Evolutionary conservation across 2,113 vertebrate genomes (phyloP), one percentile per base, ranked within the genome.

Genomic region (Misgurnus mizolepis): DNA sequence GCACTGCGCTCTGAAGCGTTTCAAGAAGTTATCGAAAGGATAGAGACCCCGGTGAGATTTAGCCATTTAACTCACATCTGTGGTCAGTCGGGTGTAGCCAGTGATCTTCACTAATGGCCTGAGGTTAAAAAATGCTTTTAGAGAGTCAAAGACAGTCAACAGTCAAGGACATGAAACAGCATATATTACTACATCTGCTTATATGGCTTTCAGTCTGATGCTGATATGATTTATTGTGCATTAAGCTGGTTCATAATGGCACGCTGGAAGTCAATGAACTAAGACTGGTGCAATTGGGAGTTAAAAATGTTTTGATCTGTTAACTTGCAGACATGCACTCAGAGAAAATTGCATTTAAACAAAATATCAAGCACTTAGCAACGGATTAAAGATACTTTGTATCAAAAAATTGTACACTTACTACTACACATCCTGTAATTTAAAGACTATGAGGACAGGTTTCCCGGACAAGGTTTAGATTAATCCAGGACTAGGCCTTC

Each of bases 21-120:
- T 80, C 67, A 69, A 88, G 82, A 85, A 86, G 85, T 88, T 91
- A 89, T 82, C 84, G 87, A 85, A 81, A 84, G 80, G 85, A 83
- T 78, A 53, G 82, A 74, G 76, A 73, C 76, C 89, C 85, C 71
- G 76, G 85, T 73, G 83, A 71, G 86, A 76, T 34, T 34, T 34
- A 41, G 50, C 81, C 86, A 83, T 89, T 88, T 89, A 75, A 84
- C 87, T 82, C 84, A 49, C 71, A 50, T 87, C 84, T 82, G 80
- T 65, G 67, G 85, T 82, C 73, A 49, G 85, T 60, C 65, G 80
- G 85, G 66, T 49, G 69, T 6, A 3, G 80, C 7, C 86, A 58
- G 75, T 88, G 87, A 88, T 89, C 89, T 90, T 91, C 88, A 89
- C 82, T 86, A 68, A 82, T 80, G 86, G 84, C 85, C 85, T 86